These are phyloP conservation scores for Mormyrops boulengeri DNA, from an alignment of 2,797 vertebrate species.

Conservation along the genomic window DNA sequence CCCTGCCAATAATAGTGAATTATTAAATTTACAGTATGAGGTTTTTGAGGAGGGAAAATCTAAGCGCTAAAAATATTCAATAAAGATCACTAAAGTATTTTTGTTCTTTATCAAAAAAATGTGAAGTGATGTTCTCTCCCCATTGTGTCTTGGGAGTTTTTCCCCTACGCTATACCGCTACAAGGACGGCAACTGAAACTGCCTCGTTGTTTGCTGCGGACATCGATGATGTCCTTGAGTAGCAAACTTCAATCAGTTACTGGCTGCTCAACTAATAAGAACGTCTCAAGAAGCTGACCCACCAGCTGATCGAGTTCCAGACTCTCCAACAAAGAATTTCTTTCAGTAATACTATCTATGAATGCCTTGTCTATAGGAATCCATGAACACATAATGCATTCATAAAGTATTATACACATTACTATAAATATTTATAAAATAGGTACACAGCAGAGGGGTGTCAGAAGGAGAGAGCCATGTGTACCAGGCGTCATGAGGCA, in stretches of 20 bases:
- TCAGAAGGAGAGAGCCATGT: not conserved
- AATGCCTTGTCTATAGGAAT: not conserved
- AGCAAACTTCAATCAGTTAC: not conserved
- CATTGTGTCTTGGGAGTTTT: not conserved
- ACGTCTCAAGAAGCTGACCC: not conserved
- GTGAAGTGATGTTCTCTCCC: not conserved
- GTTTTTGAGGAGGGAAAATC: not conserved
- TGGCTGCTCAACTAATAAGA: not conserved
- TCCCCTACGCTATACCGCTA: not conserved
- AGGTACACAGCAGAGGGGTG: not conserved
- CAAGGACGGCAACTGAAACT: not conserved
- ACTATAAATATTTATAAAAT: not conserved
- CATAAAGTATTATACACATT: no score
- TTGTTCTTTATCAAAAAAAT: not conserved
- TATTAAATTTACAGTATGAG: not conserved
- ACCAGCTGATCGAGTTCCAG: not conserved
- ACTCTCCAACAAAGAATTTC: not conserved
- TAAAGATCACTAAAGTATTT: not conserved
- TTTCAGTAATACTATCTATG: not conserved
- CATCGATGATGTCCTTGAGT: not conserved
- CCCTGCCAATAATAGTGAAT: not conserved
- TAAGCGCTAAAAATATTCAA: slow-evolving; percentile 9
- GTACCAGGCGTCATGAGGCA: slow-evolving; percentile 73
- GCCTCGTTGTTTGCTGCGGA: not conserved
- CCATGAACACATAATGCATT: not conserved